Conservation (phyloP, 2,113 vertebrate genomes). For the Dendropsophus ebraccatus region DNA sequence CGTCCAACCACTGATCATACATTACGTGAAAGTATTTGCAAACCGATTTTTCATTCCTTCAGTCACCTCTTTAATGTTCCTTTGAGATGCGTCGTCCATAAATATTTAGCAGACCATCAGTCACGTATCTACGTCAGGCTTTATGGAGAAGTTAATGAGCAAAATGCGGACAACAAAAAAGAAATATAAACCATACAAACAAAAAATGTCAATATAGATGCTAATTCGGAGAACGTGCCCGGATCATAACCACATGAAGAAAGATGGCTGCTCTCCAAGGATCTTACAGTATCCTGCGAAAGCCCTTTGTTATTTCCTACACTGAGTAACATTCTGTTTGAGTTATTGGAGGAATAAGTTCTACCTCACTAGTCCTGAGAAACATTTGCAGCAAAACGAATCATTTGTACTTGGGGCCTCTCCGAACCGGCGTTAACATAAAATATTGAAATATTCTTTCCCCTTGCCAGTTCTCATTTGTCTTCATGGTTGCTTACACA, state of each 20-base stretch:
- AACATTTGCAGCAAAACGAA: slow-evolving; percentile 30
- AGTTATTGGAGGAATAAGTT: slow-evolving; percentile 9
- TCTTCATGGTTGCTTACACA: slow-evolving; percentile 38
- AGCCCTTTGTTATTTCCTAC: background rate
- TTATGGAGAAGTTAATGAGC: background rate
- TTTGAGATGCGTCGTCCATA: background rate
- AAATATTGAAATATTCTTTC: slow-evolving; percentile 40
- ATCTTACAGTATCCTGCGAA: background rate
- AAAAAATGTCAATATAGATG: background rate
- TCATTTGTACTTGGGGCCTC: background rate
- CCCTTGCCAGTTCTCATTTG: slow-evolving; percentile 37
- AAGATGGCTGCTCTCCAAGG: background rate
- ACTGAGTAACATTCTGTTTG: background rate
- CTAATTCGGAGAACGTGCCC: background rate
- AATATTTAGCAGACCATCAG: background rate
- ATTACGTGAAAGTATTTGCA: too few species aligned
- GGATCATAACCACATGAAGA: background rate
- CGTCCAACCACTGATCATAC: too few species aligned
- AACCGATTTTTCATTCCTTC: too few species aligned
- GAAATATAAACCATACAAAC: too few species aligned
- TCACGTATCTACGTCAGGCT: background rate
- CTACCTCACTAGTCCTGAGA: slow-evolving; percentile 23
- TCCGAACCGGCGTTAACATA: slow-evolving; percentile 16
- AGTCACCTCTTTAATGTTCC: too few species aligned
- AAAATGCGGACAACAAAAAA: background rate